These are phyloP conservation scores for Muraenolepis orangiensis DNA, from an alignment of 2,797 vertebrate genomes.

Conservation along the genomic window DNA sequence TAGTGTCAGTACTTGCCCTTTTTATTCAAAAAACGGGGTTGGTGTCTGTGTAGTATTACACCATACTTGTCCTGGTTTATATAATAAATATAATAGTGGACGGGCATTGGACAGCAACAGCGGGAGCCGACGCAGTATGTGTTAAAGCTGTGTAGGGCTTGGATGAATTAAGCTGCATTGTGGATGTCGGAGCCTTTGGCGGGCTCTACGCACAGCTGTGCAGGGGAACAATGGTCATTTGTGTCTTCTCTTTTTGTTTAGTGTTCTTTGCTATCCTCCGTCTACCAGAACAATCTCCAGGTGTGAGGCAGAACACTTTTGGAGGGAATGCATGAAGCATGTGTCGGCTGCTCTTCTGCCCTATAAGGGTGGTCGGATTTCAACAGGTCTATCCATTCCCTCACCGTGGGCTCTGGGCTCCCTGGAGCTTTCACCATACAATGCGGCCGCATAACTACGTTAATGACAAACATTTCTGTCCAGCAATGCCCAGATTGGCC, in stretches of 20 bases:
- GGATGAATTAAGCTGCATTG: background rate
- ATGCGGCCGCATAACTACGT: background rate
- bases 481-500: background rate
- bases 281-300: background rate
- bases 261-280: constrained; percentile 9
- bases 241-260: constrained; percentile 36
- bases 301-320: background rate
- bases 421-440: background rate
- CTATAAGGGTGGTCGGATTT: background rate
- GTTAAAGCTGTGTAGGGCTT: constrained; percentile 5
- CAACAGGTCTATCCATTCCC: background rate
- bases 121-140: background rate
- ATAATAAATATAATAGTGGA: too few relatives aligned
- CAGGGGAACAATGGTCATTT: constrained; percentile 50
- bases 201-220: constrained; percentile 11
- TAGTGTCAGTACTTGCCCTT: too few relatives aligned
- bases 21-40: background rate
- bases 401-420: background rate
- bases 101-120: background rate
- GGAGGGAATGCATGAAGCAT: background rate
- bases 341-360: background rate
- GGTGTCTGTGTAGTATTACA: background rate
- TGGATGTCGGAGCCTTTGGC: background rate
- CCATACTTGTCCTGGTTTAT: too few relatives aligned
- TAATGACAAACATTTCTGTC: background rate